These are phyloP conservation scores for Scolopax mira DNA, from an alignment of 2,113 vertebrate genomes.

Conservation along the genomic window DNA sequence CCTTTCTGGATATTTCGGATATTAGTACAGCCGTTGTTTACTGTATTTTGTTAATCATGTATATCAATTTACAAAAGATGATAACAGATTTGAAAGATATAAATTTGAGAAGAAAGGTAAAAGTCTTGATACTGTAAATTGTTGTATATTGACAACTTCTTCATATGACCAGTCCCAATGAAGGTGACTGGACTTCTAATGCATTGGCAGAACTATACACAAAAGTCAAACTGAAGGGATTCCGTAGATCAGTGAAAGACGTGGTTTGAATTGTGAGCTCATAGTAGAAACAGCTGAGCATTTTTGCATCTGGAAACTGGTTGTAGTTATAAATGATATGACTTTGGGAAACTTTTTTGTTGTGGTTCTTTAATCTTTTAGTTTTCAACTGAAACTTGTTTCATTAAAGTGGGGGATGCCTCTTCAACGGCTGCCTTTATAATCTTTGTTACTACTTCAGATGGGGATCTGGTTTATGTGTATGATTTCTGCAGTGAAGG, in stretches of 20 bases:
- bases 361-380: conserved; percentile 73
- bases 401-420: conserved; percentile 71
- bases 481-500: conserved; percentile 14
- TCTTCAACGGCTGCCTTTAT: conserved; percentile 66
- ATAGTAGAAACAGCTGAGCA: background rate
- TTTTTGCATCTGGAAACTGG: conserved; percentile 52
- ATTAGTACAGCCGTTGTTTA: background rate
- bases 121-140: background rate
- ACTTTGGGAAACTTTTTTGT: conserved; percentile 51
- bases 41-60: background rate
- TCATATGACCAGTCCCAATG: background rate
- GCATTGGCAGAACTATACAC: background rate
- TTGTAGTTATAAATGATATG: conserved; percentile 32
- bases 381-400: conserved; percentile 72
- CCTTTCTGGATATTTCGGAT: background rate
- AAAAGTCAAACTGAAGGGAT: background rate
- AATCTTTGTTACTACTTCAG: conserved; percentile 59
- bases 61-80: background rate
- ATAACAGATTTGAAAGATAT: background rate
- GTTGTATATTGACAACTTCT: background rate
- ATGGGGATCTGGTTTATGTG: conserved; percentile 71
- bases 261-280: background rate
- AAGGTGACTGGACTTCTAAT: background rate
- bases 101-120: background rate
- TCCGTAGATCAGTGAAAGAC: background rate